Evolutionary conservation across 2,888 invertebrate genomes (phyloP).

Genomic region (Lysandra bellargus): DNA sequence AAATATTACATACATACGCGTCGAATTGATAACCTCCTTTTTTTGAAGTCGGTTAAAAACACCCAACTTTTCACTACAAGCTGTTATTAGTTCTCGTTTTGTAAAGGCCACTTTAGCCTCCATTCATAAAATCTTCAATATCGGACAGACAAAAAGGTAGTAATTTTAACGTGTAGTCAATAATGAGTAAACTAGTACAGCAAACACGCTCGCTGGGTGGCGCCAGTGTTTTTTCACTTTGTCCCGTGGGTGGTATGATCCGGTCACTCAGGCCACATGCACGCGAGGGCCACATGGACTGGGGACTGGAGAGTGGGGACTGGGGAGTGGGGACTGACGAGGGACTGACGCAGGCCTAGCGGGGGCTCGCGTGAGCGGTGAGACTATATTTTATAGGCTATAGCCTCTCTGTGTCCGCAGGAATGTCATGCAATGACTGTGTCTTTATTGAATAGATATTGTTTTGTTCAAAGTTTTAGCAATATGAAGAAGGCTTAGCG

Average conservation of each 20-base stretch:
- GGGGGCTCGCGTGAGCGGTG: neutral
- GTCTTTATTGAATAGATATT: neutral
- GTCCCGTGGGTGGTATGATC: neutral
- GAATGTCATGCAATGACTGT: neutral
- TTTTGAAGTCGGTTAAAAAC: neutral
- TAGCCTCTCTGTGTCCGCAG: neutral
- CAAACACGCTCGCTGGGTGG: conserved; percentile 27
- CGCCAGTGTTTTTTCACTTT: conserved; percentile 20
- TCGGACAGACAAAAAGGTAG: conserved; percentile 10
- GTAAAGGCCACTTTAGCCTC: neutral
- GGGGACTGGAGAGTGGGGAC: neutral
- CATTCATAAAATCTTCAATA: conserved; percentile 1
- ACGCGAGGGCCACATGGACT: conserved; percentile 10
- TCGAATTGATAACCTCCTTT: too few species aligned
- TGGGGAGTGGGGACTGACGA: neutral
- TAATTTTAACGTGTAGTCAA: conserved; percentile 9
- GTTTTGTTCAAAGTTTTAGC: neutral
- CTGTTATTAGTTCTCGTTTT: neutral
- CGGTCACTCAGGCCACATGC: neutral
- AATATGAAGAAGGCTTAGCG: neutral
- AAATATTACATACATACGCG: too few species aligned
- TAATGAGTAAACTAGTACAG: conserved; percentile 13
- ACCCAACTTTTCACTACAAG: neutral
- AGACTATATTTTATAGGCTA: neutral
- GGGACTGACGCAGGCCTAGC: conserved; percentile 2